phyloP scores from a whole-genome alignment of 2,113 vertebrate genomes.

The Todiramphus saurophagus region DNA sequence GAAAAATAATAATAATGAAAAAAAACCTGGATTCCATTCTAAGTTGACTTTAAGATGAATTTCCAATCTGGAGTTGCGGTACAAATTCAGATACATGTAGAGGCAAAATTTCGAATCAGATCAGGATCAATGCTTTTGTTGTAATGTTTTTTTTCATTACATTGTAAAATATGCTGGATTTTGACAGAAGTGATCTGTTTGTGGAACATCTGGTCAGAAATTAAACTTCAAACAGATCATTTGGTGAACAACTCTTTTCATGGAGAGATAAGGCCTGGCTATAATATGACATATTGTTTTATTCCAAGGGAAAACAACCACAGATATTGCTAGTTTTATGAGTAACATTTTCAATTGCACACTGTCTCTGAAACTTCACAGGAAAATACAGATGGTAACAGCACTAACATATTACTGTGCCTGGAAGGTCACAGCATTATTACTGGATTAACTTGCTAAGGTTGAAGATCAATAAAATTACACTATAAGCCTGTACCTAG shows the following conservation, averaged over 20 bases:
- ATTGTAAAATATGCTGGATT: neutral
- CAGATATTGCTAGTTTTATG: neutral
- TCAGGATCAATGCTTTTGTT: neutral
- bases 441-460: neutral
- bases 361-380: neutral
- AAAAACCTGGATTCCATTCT: neutral
- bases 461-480: neutral
- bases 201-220: neutral
- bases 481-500: neutral
- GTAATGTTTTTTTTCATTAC: neutral
- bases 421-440: neutral
- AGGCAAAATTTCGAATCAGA: neutral
- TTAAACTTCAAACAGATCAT: neutral
- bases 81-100: neutral
- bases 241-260: neutral
- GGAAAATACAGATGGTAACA: neutral
- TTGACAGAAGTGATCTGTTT: neutral
- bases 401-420: neutral
- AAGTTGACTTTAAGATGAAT: neutral
- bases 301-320: neutral
- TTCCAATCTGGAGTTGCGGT: neutral
- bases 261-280: neutral
- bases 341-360: neutral
- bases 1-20: neutral
- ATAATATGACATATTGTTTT: rapidly evolving